phyloP scores from a whole-genome alignment of 92 coral and sea anemone species.

The Pocillopora meandrina region DNA sequence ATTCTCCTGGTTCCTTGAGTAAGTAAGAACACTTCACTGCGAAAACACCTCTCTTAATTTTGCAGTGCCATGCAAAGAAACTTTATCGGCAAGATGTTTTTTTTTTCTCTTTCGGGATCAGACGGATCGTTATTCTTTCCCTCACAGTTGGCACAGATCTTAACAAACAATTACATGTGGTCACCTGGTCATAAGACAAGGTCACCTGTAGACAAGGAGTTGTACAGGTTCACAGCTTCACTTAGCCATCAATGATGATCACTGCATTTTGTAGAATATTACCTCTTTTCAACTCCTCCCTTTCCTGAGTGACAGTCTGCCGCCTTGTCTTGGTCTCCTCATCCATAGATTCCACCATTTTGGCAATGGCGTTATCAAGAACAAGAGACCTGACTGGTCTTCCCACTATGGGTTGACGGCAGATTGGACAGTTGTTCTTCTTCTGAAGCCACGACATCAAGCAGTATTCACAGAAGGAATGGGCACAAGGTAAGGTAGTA shows the following conservation, averaged over 20 bases:
- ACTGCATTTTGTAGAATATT: slow-evolving; percentile 46
- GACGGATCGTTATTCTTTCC: slow-evolving; percentile 14
- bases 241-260: slow-evolving; percentile 52
- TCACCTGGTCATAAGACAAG: slow-evolving; percentile 21
- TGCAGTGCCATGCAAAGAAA: slow-evolving; percentile 16
- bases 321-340: slow-evolving; percentile 84
- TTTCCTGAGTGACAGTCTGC: slow-evolving; percentile 75
- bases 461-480: slow-evolving; percentile 94
- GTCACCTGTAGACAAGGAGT: slow-evolving; percentile 30
- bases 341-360: slow-evolving; percentile 95
- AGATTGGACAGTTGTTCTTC: slow-evolving; percentile 94
- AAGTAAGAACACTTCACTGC: neutral
- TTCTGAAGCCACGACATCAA: slow-evolving; percentile 87
- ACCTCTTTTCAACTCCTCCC: slow-evolving; percentile 93
- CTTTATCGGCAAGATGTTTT: neutral
- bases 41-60: slow-evolving; percentile 21
- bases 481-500: slow-evolving; percentile 88
- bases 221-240: slow-evolving; percentile 23
- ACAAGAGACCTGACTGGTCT: slow-evolving; percentile 90
- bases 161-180: slow-evolving; percentile 9
- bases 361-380: slow-evolving; percentile 95
- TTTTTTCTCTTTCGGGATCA: slow-evolving; percentile 9
- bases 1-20: slow-evolving; percentile 11
- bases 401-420: slow-evolving; percentile 77
- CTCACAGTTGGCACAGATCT: slow-evolving; percentile 32